Conservation (phyloP, 2,113 vertebrate species). For the Nestor notabilis region DNA sequence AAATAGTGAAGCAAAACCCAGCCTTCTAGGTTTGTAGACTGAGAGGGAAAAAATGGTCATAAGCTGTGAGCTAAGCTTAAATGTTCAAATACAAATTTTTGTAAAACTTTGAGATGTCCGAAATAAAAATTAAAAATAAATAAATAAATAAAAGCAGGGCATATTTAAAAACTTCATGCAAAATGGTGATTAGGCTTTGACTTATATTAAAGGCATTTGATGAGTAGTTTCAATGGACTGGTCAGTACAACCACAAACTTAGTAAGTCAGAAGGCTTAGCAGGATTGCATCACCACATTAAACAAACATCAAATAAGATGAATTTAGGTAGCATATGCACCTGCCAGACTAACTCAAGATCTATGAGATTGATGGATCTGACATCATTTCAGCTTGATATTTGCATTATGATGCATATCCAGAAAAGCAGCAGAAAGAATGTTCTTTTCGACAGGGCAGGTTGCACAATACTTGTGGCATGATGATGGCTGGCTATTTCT, state of each 20-base stretch:
- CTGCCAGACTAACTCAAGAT: background rate
- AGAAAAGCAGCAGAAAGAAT: background rate
- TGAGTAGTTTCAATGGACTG: background rate
- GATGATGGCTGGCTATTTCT: background rate
- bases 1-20: background rate
- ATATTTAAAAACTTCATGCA: background rate
- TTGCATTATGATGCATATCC: background rate
- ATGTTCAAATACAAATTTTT: background rate
- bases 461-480: background rate
- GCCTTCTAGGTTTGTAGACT: background rate
- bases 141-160: background rate
- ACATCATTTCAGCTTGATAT: background rate
- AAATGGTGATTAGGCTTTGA: background rate
- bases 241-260: background rate
- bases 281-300: background rate
- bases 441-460: accelerated
- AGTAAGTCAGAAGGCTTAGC: background rate
- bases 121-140: background rate
- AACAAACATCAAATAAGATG: background rate
- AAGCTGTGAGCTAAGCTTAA: background rate
- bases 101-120: background rate
- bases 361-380: background rate
- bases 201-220: background rate
- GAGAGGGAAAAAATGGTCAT: accelerated
- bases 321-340: background rate